Percentiles rank a stretch among this genome's conserved stretches.
Conservation (phyloP, 1,140 invertebrate species). For the Drosophila tani region DNA sequence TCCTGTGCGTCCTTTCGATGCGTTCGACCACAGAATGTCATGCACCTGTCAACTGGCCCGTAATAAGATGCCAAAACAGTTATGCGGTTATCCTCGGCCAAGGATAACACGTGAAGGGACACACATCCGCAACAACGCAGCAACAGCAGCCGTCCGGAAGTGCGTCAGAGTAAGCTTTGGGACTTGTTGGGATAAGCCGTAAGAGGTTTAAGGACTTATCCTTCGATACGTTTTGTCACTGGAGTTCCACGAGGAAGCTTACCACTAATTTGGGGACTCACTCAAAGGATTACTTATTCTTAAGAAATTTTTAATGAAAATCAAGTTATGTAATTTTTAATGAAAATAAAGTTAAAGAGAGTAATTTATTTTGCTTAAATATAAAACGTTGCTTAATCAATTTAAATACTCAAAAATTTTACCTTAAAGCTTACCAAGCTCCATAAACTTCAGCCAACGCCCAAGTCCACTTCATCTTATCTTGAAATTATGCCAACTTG, state of each 20-base stretch:
- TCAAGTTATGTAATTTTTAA: not conserved
- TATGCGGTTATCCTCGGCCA: constrained; percentile 64
- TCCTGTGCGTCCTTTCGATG: constrained; percentile 44
- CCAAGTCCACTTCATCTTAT: not conserved
- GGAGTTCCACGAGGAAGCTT: constrained; percentile 17
- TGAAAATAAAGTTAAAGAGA: not conserved
- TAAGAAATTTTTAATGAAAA: not conserved
- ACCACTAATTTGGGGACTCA: constrained; percentile 8
- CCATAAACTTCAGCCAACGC: not conserved
- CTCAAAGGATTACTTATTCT: not conserved
- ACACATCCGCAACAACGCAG: constrained; percentile 23
- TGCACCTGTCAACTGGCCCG: constrained; percentile 77
- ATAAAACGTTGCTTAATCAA: too few relatives aligned
- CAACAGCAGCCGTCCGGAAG: constrained; percentile 22
- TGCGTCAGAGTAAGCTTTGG: constrained; percentile 51
- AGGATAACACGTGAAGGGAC: constrained; percentile 60
- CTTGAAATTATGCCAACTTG: constrained; percentile 19
- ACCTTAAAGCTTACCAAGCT: not conserved
- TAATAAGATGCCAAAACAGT: constrained; percentile 83
- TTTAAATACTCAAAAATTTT: not conserved
- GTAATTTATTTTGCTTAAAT: too few relatives aligned
- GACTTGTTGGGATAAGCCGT: constrained; percentile 33
- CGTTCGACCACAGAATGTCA: constrained; percentile 78
- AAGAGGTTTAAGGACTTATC: constrained; percentile 40
- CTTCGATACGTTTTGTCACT: constrained; percentile 17